A percentile compares a stretch with the other conserved stretches of the same genome.
phyloP scores from a whole-genome alignment of 2,797 vertebrate genomes.

The Cyprinella venusta region DNA sequence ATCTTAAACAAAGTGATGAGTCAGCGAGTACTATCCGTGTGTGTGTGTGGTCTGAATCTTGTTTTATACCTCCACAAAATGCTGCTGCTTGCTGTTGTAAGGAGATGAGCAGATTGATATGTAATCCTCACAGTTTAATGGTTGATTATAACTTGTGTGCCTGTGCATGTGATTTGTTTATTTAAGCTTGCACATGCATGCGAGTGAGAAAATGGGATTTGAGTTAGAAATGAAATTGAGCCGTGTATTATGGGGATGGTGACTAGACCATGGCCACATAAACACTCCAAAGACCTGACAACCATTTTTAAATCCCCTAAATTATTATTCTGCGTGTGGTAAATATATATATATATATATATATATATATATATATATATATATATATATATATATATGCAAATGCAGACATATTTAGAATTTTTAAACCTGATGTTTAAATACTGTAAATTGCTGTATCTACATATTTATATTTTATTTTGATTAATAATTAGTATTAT shows the following conservation, averaged over 20 bases:
- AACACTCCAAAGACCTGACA: background rate
- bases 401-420: too few relatives aligned
- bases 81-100: slow-evolving; percentile 3
- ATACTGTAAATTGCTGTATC: too few relatives aligned
- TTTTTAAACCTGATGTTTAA: background rate
- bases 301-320: background rate
- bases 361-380: too few relatives aligned
- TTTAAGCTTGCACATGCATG: background rate
- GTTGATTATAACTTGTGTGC: slow-evolving; percentile 4
- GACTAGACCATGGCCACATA: background rate
- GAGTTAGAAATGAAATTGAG: background rate
- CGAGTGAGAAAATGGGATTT: background rate
- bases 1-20: background rate
- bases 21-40: background rate
- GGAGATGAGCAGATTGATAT: slow-evolving; percentile 38
- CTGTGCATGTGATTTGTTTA: slow-evolving; percentile 15
- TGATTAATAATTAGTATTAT: too few relatives aligned
- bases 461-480: too few relatives aligned
- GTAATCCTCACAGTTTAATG: slow-evolving; percentile 40
- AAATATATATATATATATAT: too few relatives aligned
- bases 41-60: slow-evolving; percentile 14
- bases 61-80: background rate
- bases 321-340: background rate
- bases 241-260: background rate
- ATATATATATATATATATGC: too few relatives aligned